These are phyloP conservation scores for Heteromyza rotundicornis DNA, from an alignment of 2,888 invertebrate genomes.

Conservation along the genomic window DNA sequence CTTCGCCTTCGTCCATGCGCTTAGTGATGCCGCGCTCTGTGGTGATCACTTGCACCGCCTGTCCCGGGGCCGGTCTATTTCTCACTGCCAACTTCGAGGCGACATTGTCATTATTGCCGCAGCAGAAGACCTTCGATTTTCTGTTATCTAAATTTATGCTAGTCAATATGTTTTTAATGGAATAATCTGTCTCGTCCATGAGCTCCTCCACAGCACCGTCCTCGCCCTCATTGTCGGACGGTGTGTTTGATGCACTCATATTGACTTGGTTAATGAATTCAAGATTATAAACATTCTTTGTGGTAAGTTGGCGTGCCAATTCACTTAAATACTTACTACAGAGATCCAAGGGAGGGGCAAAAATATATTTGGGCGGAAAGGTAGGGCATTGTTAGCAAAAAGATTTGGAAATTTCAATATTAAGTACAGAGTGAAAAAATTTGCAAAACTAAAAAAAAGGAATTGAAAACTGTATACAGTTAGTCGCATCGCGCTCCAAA, in stretches of 20 bases:
- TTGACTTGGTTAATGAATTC: constrained; percentile 61
- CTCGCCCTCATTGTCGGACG: constrained; percentile 32
- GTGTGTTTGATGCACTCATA: constrained; percentile 32
- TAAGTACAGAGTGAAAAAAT: too few relatives aligned
- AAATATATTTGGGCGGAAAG: too few relatives aligned
- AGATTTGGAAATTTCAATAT: too few relatives aligned
- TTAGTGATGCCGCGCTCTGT: constrained; percentile 32
- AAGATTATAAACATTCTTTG: constrained; percentile 21
- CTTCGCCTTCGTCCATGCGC: constrained; percentile 9
- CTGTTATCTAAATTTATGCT: constrained; percentile 58
- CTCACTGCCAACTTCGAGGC: constrained; percentile 42
- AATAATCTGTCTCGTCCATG: constrained; percentile 60
- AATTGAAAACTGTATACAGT: too few relatives aligned
- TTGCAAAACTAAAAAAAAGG: too few relatives aligned
- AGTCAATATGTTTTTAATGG: constrained; percentile 51
- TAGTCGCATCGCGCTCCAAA: too few relatives aligned
- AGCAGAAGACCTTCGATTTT: constrained; percentile 59
- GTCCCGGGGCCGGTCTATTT: constrained; percentile 67
- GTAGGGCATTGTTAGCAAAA: too few relatives aligned
- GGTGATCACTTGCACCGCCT: constrained; percentile 76
- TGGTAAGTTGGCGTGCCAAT: constrained; percentile 28
- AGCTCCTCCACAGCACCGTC: constrained; percentile 44
- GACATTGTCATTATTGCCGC: constrained; percentile 41
- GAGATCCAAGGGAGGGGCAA: too few relatives aligned
- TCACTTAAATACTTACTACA: constrained; percentile 10